These are phyloP conservation scores for Albula goreensis DNA, from an alignment of 2,113 vertebrate species.

Conservation along the genomic window DNA sequence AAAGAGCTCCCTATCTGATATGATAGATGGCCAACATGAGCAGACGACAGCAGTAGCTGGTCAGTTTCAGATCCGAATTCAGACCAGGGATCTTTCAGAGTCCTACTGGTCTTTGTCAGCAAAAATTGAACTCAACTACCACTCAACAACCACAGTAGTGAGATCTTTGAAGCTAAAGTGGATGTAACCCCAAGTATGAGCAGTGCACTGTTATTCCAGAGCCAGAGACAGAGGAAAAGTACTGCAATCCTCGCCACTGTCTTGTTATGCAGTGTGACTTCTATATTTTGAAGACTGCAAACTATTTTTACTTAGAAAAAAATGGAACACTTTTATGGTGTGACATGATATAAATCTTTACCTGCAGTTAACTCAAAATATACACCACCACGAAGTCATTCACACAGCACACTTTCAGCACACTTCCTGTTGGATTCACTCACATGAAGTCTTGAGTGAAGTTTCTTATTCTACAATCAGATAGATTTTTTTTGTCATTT, in stretches of 20 bases:
- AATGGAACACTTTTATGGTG: not conserved
- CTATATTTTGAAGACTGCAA: not conserved
- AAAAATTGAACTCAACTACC: too few species aligned
- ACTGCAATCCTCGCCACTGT: not conserved
- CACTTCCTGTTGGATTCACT: not conserved
- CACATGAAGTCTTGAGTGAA: not conserved
- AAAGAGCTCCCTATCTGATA: not conserved
- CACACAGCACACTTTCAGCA: too few species aligned
- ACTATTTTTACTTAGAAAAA: not conserved
- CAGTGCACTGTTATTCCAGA: not conserved
- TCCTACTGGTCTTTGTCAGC: not conserved
- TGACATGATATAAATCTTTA: not conserved
- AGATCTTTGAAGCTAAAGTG: too few species aligned
- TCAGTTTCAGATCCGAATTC: not conserved
- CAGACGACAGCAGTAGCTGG: not conserved
- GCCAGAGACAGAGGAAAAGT: not conserved
- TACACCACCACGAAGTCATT: not conserved
- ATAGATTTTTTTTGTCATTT: not conserved
- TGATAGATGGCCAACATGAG: slow-evolving; percentile 9
- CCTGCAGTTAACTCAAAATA: not conserved
- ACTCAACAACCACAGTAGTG: too few species aligned
- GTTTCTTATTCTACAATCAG: not conserved
- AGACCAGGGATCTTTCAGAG: not conserved
- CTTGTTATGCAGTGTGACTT: not conserved
- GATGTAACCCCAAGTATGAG: not conserved